Conservation (phyloP, 2,797 vertebrate genomes). For the Balearica regulorum region DNA sequence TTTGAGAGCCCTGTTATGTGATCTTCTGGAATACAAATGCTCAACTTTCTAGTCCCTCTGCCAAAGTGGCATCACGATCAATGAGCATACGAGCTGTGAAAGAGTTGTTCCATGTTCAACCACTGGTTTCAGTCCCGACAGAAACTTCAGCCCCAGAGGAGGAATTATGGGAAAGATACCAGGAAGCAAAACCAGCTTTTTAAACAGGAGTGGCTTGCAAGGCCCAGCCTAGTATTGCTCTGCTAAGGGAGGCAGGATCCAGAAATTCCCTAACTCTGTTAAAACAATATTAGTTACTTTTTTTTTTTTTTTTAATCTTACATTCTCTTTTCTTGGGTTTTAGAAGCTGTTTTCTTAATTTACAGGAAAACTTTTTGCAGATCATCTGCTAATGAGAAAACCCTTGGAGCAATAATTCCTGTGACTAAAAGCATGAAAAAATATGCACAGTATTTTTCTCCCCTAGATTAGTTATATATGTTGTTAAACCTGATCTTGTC, state of each 20-base stretch:
- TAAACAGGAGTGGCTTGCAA: background rate
- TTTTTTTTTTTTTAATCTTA: background rate
- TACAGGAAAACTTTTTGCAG: background rate
- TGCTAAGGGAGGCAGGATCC: background rate
- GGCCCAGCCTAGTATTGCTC: background rate
- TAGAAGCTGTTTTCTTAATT: background rate
- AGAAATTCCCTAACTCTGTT: background rate
- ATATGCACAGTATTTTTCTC: background rate
- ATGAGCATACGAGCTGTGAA: background rate
- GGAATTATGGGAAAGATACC: background rate
- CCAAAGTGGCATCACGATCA: background rate
- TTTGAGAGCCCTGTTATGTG: background rate
- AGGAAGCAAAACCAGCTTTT: background rate
- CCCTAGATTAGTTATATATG: background rate
- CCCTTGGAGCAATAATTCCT: background rate
- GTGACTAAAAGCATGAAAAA: background rate
- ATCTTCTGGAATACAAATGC: background rate
- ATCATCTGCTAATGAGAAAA: background rate
- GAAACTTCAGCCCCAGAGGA: background rate
- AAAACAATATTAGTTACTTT: background rate
- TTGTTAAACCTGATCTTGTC: background rate
- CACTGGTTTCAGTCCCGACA: background rate
- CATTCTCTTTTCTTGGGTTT: background rate
- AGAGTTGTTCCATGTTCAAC: background rate
- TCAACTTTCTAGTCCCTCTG: background rate